Evolutionary conservation across 2,797 vertebrate species (phyloP), one percentile per base, ranked within the genome.

Genomic region (Sebastes matsubarae): DNA sequence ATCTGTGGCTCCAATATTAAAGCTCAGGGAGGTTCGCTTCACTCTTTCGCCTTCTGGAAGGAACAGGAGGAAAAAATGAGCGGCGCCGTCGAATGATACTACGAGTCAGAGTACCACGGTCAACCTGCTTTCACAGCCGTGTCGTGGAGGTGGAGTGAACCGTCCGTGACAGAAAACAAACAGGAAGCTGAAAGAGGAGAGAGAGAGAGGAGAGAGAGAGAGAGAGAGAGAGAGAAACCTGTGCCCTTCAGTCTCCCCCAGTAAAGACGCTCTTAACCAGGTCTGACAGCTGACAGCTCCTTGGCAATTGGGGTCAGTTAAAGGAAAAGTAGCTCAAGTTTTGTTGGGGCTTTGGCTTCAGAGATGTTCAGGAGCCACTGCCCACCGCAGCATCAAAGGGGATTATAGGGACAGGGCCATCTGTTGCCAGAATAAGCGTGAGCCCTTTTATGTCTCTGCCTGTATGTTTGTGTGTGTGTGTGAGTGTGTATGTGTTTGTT

Each of bases 291-390:
- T 93, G 94, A 95, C 94, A 94, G 94, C 92, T 95, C 93, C 91
- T 93, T 89, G 91, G 93, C 94, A 95, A 95, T 94, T 94, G 94
- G 95, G 95, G 94, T 96, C 94, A 96, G 94, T 95, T 95, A 94
- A 95, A 94, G 93, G 95, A 96, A 96, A 96, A 95, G 95, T 95
- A 95, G 95, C 94, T 96, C 93, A 95, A 94, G 95, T 96, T 96
- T 95, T 94, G 93, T 86, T 88, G 92, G 64, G 87, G 95, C 95
- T 96, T 96, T 95, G 90, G 92, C 91, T 91, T 90, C 91, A 88
- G 93, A 95, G 94, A 95, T 94, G 94, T 95, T 95, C 92, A 92
- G 90, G 92, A 95, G 95, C 93, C 94, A 93, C 94, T 96, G 95
- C 93, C 95, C 94, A 95, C 87, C 92, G 83, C 94, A 95, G 95